Evolutionary conservation across 2,888 invertebrate genomes (phyloP), one percentile per base, ranked within the genome.

Genomic region (Xanthorhoe designata): DNA sequence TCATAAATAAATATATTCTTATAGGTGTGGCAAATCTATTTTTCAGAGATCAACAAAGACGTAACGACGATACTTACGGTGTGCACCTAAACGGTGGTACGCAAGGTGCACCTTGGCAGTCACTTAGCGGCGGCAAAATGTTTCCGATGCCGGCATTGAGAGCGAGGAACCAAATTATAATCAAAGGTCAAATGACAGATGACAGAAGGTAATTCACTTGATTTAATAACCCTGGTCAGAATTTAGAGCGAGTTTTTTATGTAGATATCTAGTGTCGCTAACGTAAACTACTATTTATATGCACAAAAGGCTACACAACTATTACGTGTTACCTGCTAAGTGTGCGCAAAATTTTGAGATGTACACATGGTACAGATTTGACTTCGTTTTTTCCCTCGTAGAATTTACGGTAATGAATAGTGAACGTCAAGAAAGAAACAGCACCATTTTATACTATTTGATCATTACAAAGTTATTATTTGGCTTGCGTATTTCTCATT

Each of bases 1-100:
- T n/a, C n/a, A n/a, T n/a, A n/a, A n/a, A n/a, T n/a, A n/a, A 24
- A 24, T 24, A 4, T 32, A 32, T 32, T 7, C 32, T 32, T 32
- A 7, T 6, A 32, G 24, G 5, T 42, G 10, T 13, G 0, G 2
- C 1, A 13, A 4, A 1, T 35, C 61, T 55, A 52, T 10, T 63
- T 69, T 70, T 10, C 66, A 74, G 74, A 57, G 65, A 58, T 59
- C 56, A 68, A 24, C 50, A 60, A 53, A 47, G 57, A 19, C 67
- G 47, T 19, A 45, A 49, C 64, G 67, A 68, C 13, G 64, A 68
- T 17, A 42, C 64, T 0, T 54, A 64, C 61, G 47, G 53, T 8
- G 50, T 64, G 18, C 64, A 54, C 7, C 57, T 53, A 7, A 68
- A 68, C 64, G 64, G 64, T 17, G 59, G 63, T 17, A 65, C 61